These are phyloP conservation scores for Lagocephalus sceleratus DNA, from an alignment of 2,797 vertebrate genomes.

Conservation along the genomic window DNA sequence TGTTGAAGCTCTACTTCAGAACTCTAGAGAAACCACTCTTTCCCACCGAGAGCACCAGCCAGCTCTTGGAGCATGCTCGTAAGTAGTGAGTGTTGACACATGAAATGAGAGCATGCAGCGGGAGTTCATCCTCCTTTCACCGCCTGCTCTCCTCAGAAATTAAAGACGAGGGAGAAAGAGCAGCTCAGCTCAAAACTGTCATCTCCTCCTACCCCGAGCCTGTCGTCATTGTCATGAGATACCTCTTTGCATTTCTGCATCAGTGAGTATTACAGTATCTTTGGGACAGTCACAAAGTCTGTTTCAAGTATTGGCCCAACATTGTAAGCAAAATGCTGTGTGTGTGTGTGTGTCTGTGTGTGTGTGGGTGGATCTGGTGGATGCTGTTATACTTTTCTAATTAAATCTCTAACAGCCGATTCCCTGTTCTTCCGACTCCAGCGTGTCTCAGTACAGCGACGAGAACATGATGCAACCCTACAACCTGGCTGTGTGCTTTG, in stretches of 20 bases:
- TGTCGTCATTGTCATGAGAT: conserved; percentile 81
- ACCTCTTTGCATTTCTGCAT: conserved; percentile 88
- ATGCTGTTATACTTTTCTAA: not conserved
- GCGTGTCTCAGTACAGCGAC: conserved; percentile 88
- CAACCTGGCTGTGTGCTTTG: conserved; percentile 90
- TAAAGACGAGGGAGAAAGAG: conserved; percentile 74
- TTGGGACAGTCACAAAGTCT: no score
- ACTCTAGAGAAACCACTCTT: conserved; percentile 82
- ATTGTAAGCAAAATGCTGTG: not conserved
- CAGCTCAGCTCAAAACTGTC: conserved; percentile 71
- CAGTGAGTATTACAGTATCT: conserved; percentile 78
- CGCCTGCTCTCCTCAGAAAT: conserved; percentile 67
- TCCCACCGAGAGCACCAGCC: conserved; percentile 73
- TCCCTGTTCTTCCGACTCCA: conserved; percentile 36
- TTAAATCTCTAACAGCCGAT: not conserved
- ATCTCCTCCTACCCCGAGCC: conserved; percentile 71
- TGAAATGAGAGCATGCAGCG: not conserved
- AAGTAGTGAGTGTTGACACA: conserved; percentile 30
- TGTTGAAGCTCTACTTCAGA: conserved; percentile 88
- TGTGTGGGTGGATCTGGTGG: no score
- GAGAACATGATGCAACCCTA: conserved; percentile 96
- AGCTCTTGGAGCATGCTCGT: conserved; percentile 80
- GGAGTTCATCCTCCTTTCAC: conserved; percentile 13
- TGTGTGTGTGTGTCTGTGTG: no score
- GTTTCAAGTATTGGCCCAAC: no score